These are phyloP conservation scores for Hipposideros armiger DNA, from an alignment of 2,113 vertebrate genomes.

Conservation along the genomic window DNA sequence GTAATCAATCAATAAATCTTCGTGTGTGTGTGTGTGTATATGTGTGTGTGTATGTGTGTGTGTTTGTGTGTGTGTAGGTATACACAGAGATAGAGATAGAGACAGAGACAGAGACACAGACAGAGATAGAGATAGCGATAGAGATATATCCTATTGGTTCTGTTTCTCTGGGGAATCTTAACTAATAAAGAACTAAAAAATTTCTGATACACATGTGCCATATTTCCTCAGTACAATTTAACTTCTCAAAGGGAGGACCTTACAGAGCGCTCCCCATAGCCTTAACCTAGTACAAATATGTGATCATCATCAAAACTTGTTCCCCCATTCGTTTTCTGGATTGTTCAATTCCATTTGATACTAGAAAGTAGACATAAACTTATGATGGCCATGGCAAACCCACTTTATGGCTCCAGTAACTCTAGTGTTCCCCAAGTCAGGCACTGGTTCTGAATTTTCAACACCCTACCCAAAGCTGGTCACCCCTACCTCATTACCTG, in stretches of 20 bases:
- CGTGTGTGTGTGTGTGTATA: neutral
- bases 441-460: neutral
- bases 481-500: neutral
- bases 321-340: neutral
- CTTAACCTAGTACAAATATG: neutral
- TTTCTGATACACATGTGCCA: neutral
- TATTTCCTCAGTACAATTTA: conserved; percentile 28
- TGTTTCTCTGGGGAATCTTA: conserved; percentile 10
- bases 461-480: neutral
- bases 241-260: neutral
- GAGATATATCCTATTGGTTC: neutral
- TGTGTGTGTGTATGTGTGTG: neutral
- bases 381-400: neutral
- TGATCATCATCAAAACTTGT: neutral
- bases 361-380: neutral
- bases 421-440: neutral
- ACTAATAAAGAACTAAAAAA: neutral
- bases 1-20: neutral
- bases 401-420: neutral
- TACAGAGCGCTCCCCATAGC: neutral
- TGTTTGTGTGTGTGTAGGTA: neutral
- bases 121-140: neutral
- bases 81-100: neutral
- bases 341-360: neutral
- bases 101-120: neutral